Percentiles rank a stretch among this genome's conserved stretches.
Evolutionary conservation across 2,888 invertebrate species (phyloP).

Genomic region (Idaea biselata): DNA sequence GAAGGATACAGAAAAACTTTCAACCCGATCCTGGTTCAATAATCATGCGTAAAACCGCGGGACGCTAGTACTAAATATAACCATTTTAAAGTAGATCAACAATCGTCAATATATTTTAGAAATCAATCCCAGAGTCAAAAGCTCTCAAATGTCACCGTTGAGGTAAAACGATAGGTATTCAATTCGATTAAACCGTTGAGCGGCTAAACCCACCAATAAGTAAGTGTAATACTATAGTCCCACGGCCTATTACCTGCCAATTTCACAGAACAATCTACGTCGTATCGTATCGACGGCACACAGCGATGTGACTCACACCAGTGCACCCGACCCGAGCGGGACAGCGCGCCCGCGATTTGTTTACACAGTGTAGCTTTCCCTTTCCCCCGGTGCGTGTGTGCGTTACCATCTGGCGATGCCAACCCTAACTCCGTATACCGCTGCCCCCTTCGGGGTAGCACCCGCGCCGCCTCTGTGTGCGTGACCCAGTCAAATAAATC

Average conservation of each 20-base stretch:
- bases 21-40: too few species aligned
- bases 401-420: slow-evolving; percentile 72
- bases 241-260: slow-evolving; percentile 80
- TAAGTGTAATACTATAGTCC: slow-evolving; percentile 78
- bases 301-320: slow-evolving; percentile 69
- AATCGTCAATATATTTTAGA: slow-evolving; percentile 7
- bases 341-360: slow-evolving; percentile 73
- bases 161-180: slow-evolving; percentile 61
- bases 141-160: slow-evolving; percentile 42
- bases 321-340: slow-evolving; percentile 66
- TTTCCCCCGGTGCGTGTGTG: slow-evolving; percentile 68
- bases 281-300: slow-evolving; percentile 71
- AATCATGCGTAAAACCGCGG: not conserved
- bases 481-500: slow-evolving; percentile 81
- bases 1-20: too few species aligned
- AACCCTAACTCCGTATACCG: slow-evolving; percentile 56
- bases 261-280: slow-evolving; percentile 80
- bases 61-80: not conserved
- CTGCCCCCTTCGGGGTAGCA: slow-evolving; percentile 63
- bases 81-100: not conserved
- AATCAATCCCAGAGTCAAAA: slow-evolving; percentile 13
- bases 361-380: slow-evolving; percentile 80
- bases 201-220: slow-evolving; percentile 73
- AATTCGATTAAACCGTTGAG: slow-evolving; percentile 72
- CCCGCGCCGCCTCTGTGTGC: slow-evolving; percentile 50